Evolutionary conservation across 2,113 vertebrate species (phyloP).

Genomic region (Silurus meridionalis): DNA sequence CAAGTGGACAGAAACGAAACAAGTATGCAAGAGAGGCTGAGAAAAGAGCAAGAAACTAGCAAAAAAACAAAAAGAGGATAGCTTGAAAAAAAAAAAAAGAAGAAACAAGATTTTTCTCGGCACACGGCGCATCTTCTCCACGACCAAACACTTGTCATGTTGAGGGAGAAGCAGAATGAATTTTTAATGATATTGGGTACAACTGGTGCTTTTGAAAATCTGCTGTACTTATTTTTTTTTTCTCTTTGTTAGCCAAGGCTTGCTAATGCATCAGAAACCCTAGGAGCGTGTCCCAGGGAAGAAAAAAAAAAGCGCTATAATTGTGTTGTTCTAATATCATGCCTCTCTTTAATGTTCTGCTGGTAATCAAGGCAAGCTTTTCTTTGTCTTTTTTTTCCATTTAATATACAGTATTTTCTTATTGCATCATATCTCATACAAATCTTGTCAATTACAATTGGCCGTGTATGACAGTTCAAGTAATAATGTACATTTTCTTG

Average conservation of each 20-base stretch:
- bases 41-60: conserved; percentile 69
- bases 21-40: conserved; percentile 13
- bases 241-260: conserved; percentile 92
- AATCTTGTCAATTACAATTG: conserved; percentile 89
- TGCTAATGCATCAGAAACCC: conserved; percentile 88
- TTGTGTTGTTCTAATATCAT: conserved; percentile 89
- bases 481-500: conserved; percentile 87
- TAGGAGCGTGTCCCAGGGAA: conserved; percentile 88
- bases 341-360: conserved; percentile 87
- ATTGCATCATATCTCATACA: conserved; percentile 66
- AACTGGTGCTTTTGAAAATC: conserved; percentile 93
- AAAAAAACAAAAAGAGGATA: conserved; percentile 68
- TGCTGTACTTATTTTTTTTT: conserved; percentile 82
- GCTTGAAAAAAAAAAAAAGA: conserved; percentile 65
- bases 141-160: conserved; percentile 89
- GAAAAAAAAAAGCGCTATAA: conserved; percentile 75
- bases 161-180: conserved; percentile 89
- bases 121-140: conserved; percentile 83
- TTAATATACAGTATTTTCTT: conserved; percentile 63
- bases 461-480: conserved; percentile 84
- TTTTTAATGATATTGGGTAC: conserved; percentile 96
- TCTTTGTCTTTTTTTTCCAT: conserved; percentile 49
- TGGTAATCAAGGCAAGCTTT: conserved; percentile 88
- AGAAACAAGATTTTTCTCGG: conserved; percentile 76
- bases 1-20: conserved; percentile 66